Conservation (phyloP, 2,113 vertebrate species). For the Pelvicachromis taeniatus region DNA sequence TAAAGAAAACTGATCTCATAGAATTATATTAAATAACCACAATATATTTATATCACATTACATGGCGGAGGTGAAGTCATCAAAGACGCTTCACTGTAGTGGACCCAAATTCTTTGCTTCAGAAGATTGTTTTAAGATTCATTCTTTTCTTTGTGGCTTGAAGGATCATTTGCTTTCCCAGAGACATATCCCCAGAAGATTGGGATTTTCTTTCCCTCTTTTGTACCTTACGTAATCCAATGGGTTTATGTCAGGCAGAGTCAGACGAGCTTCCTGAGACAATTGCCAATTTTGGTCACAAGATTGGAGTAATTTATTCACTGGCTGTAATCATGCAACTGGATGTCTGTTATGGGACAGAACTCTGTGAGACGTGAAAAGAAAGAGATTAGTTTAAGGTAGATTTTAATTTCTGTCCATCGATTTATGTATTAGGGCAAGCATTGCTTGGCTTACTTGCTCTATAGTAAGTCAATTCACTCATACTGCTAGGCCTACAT, state of each 20-base stretch:
- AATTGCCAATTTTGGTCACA: background rate
- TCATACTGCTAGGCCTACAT: background rate
- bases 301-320: background rate
- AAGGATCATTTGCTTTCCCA: background rate
- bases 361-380: background rate
- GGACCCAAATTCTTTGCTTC: background rate
- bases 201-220: too few species aligned
- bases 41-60: background rate
- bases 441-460: background rate
- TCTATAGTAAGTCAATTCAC: background rate
- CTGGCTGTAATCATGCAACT: background rate
- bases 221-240: background rate
- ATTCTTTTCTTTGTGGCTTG: too few species aligned
- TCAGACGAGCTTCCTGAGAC: background rate
- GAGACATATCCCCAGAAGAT: background rate
- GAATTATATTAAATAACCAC: background rate
- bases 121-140: background rate
- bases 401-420: background rate
- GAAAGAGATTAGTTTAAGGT: rapidly evolving
- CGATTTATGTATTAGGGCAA: background rate
- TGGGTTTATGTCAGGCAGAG: background rate
- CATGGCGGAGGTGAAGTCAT: background rate
- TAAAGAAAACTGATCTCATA: background rate
- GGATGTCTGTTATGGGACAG: background rate
- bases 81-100: background rate